Conservation (phyloP, 2,113 vertebrate species). For the Acinonyx jubatus region DNA sequence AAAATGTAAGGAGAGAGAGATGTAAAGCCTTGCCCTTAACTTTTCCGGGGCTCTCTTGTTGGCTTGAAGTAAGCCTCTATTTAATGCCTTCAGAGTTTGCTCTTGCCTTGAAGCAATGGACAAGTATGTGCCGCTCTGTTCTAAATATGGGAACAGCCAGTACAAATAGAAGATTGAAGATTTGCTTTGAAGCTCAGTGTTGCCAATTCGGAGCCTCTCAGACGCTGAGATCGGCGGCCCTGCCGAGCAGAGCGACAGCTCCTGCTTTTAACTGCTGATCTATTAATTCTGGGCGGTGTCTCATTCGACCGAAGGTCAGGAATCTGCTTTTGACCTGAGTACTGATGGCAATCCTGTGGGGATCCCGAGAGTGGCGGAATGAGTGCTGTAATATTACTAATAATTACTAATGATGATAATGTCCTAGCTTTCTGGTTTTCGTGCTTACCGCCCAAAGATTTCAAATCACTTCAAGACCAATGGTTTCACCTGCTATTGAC, state of each 20-base stretch:
- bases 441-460: neutral
- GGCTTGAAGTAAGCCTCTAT: conserved; percentile 61
- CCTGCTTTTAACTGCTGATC: conserved; percentile 36
- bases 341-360: conserved; percentile 7
- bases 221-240: neutral
- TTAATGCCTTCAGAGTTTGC: conserved; percentile 77
- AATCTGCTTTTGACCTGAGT: conserved; percentile 52
- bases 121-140: conserved; percentile 78
- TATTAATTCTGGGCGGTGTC: neutral
- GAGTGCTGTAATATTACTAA: neutral
- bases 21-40: conserved; percentile 30
- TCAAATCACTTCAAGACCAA: conserved; percentile 19
- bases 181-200: conserved; percentile 80
- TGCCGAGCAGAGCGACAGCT: neutral
- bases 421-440: conserved; percentile 23
- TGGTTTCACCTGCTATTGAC: conserved; percentile 25
- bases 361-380: neutral
- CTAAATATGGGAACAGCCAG: conserved; percentile 79
- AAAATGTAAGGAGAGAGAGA: neutral
- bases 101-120: conserved; percentile 81
- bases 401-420: conserved; percentile 40
- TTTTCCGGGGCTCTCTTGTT: conserved; percentile 65
- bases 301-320: conserved; percentile 5
- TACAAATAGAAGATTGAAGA: conserved; percentile 83
- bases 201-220: conserved; percentile 69